Percentiles rank a stretch among this genome's conserved stretches.
phyloP scores from a whole-genome alignment of 2,888 invertebrate species.

The Clivina fossor region DNA sequence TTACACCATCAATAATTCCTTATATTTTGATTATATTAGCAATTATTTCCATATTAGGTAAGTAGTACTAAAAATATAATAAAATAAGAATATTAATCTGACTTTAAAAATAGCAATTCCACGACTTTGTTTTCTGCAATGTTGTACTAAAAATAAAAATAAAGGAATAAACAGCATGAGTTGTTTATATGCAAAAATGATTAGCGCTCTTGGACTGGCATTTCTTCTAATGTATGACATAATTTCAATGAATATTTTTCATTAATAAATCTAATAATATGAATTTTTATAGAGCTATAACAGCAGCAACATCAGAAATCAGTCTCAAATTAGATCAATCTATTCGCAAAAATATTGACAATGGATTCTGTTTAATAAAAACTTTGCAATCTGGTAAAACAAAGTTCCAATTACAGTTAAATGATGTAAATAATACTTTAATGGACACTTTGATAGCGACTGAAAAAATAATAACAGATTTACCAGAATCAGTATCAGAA shows the following conservation, averaged over 20 bases:
- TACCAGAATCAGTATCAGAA: conserved; percentile 10
- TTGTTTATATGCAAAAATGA: conserved; percentile 6
- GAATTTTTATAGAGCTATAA: conserved; percentile 5
- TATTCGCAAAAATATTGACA: conserved; percentile 17
- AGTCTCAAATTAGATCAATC: conserved; percentile 9
- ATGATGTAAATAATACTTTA: conserved; percentile 18
- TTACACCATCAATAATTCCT: conserved; percentile 14
- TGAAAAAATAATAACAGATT: conserved; percentile 13
- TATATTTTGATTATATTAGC: conserved; percentile 9
- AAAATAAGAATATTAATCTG: conserved; percentile 6
- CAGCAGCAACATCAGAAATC: conserved; percentile 9
- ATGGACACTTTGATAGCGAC: conserved; percentile 9
- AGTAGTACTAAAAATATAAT: background rate
- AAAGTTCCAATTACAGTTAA: conserved; percentile 21
- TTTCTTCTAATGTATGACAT: conserved; percentile 21
- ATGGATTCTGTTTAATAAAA: conserved; percentile 7
- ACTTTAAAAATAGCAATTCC: conserved; percentile 4
- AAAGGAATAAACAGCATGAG: background rate
- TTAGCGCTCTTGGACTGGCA: background rate
- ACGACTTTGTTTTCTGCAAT: conserved; percentile 5
- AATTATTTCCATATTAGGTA: conserved; percentile 17
- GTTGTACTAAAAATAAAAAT: background rate
- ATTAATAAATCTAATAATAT: too few relatives aligned
- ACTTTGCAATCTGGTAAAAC: conserved; percentile 10
- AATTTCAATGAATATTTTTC: too few relatives aligned